Conservation (phyloP, 2,797 vertebrate species). For the Urocyon cinereoargenteus region DNA sequence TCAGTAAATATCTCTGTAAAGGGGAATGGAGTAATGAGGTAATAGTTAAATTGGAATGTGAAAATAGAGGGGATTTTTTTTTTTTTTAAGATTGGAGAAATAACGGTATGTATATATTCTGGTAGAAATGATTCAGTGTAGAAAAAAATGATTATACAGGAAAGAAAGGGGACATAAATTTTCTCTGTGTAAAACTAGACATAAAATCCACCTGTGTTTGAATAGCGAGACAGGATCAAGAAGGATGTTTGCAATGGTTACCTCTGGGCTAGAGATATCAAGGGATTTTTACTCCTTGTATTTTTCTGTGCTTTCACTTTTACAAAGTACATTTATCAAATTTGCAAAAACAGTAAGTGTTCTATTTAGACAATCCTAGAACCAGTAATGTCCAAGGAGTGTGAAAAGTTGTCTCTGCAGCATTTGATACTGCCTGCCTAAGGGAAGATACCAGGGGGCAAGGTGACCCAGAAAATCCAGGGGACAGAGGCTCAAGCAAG, state of each 20-base stretch:
- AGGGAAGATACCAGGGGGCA: background rate
- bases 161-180: conserved; percentile 18
- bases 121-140: conserved; percentile 38
- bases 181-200: conserved; percentile 10
- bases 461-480: background rate
- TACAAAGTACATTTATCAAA: background rate
- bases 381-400: background rate
- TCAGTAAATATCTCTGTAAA: background rate
- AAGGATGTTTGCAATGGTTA: background rate
- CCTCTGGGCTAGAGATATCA: background rate
- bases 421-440: background rate
- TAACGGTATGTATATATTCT: background rate
- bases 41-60: background rate
- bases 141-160: background rate
- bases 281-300: background rate
- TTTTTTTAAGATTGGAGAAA: conserved; percentile 8
- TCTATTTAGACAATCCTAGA: conserved; percentile 52
- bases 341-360: conserved; percentile 1
- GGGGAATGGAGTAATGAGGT: background rate
- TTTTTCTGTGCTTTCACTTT: conserved; percentile 32
- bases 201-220: background rate
- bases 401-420: background rate
- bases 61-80: background rate
- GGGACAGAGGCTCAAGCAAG: background rate
- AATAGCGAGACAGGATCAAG: background rate